A percentile compares a stretch with the other conserved stretches of the same genome.
Conservation (phyloP, 2,113 vertebrate genomes). For the Perca flavescens region DNA sequence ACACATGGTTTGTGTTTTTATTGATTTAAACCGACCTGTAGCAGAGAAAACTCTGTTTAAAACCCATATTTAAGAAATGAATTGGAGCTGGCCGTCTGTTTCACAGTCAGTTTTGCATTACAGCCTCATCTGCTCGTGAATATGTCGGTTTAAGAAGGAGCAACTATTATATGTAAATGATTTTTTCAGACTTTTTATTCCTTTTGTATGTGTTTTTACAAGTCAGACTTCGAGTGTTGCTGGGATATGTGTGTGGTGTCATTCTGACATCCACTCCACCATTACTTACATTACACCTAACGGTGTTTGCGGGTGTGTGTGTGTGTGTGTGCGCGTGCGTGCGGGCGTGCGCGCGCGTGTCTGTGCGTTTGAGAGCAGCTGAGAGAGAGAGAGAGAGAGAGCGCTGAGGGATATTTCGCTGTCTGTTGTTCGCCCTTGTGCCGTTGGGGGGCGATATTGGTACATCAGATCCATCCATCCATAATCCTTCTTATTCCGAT, state of each 20-base stretch:
- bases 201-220: not conserved
- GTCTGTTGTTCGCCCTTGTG: not conserved
- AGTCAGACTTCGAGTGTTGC: not conserved
- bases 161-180: too few species aligned
- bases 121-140: not conserved
- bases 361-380: not conserved
- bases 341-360: not conserved
- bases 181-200: not conserved
- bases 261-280: not conserved
- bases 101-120: not conserved
- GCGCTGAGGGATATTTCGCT: not conserved
- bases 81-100: not conserved
- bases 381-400: not conserved
- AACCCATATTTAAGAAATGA: too few species aligned
- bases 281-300: too few species aligned
- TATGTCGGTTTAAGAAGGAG: not conserved
- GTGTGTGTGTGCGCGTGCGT: not conserved
- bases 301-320: not conserved
- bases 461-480: conserved; percentile 29
- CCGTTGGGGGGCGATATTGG: conserved; percentile 75
- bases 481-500: conserved; percentile 6
- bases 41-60: not conserved
- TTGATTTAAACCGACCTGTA: not conserved
- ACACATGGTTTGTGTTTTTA: too few species aligned
- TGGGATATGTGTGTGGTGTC: not conserved